A percentile compares a stretch with the other conserved stretches of the same genome.
phyloP scores from a whole-genome alignment of 2,888 invertebrate genomes.

The Nomada fucata region DNA sequence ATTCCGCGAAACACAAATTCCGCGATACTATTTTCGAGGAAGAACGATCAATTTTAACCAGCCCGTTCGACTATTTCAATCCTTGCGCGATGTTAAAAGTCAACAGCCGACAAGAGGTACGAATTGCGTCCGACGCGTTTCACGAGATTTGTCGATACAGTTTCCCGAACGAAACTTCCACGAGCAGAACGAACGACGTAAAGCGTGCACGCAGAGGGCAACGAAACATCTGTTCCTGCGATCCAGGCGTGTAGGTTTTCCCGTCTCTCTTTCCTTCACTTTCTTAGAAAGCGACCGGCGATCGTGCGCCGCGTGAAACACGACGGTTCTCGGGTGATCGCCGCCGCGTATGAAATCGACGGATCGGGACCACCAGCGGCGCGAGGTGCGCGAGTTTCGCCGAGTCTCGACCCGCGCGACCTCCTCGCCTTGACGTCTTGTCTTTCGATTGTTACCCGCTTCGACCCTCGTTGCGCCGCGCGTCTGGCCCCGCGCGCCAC shows the following conservation, averaged over 20 bases:
- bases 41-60: no score
- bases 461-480: conserved; percentile 64
- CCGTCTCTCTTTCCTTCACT: conserved; percentile 55
- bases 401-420: conserved; percentile 69
- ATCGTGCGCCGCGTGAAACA: conserved; percentile 50
- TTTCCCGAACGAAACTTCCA: conserved; percentile 16
- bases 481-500: conserved; percentile 53
- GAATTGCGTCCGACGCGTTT: no score
- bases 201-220: conserved; percentile 61
- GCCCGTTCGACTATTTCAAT: no score
- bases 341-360: conserved; percentile 59
- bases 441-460: conserved; percentile 62
- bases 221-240: conserved; percentile 55
- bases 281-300: conserved; percentile 63
- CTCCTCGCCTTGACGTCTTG: conserved; percentile 75
- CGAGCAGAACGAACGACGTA: conserved; percentile 35
- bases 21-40: no score
- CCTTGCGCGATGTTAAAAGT: no score
- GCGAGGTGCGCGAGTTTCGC: conserved; percentile 67
- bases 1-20: no score
- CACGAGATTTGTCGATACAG: neutral
- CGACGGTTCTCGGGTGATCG: conserved; percentile 65
- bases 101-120: no score
- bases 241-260: conserved; percentile 43
- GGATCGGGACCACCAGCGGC: conserved; percentile 75